Base-by-base conservation (phyloP, 2,113 vertebrate species). In the Spea multiplicata region DNA sequence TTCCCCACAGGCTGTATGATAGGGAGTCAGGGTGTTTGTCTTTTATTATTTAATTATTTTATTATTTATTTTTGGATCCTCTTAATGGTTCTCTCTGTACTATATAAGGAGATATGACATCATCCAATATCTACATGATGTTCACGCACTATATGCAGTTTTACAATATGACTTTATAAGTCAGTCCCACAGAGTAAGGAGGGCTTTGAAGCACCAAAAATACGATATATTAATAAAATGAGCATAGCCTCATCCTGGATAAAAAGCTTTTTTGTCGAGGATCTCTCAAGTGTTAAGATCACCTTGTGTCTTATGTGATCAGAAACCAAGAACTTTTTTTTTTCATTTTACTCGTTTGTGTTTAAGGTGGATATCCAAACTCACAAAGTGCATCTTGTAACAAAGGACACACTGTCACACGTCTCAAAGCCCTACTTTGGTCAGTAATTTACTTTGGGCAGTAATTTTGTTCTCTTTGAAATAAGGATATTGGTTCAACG, bases 401-500 rank as follows among this genome's bases (percentile, higher is more conserved):
- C 61, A 80, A 80, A 44, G 61, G 52, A 46, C 14, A 73, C 49
- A 73, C 70, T 73, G 70, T 73, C 47, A 80, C 12, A 73, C 71
- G 53, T 73, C 69, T 73, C 62, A 80, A 71, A 80, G 70, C 44
- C 66, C 50, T 48, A 14, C 61, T 67, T 55, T 71, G 44, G 44
- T 73, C 70, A 59, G 61, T 67, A 80, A 73, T 71, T 66, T 47
- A 14, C 61, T 67, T 55, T 71, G 44, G 44, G 66, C 70, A 59
- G 61, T 67, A 80, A 73, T 71, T 66, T 47, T 70, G 69, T 45
- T 45, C 47, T 44, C 69, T 78, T 78, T 78, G 69, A 71, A 78
- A 78, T 78, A 66, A 72, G 69, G 77, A 66, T 62, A 78, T 64
- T 64, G 70, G 59, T 73, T 73, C 53, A 66, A 80, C 73, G 77